phyloP scores from a whole-genome alignment of 2,888 invertebrate genomes.

The Plagodis pulveraria region DNA sequence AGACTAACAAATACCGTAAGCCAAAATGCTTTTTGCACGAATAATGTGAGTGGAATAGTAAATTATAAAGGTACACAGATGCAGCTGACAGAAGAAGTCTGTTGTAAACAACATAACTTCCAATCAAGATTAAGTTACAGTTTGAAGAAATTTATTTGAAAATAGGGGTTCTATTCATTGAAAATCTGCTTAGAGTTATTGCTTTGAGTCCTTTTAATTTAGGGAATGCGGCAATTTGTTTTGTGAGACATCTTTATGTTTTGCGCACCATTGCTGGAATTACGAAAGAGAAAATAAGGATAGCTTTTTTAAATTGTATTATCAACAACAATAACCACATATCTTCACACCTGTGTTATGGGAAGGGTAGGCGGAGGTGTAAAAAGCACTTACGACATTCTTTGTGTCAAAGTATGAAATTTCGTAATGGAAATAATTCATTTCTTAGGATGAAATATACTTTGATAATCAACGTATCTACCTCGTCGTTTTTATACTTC shows the following conservation, averaged over 20 bases:
- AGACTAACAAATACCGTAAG: no score
- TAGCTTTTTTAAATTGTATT: background rate
- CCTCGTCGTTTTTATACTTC: no score
- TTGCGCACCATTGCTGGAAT: constrained; percentile 15
- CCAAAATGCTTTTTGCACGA: no score
- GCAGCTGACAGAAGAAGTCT: background rate
- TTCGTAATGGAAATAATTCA: no score
- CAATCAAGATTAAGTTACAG: constrained; percentile 3
- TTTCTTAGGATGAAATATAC: no score
- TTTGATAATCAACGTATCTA: no score
- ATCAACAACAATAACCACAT: no score
- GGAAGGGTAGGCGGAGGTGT: no score
- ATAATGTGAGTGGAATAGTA: no score
- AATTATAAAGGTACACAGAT: background rate
- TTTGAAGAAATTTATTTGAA: constrained; percentile 15
- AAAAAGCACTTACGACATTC: no score
- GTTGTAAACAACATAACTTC: constrained; percentile 4
- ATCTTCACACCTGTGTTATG: no score
- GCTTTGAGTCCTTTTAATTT: constrained; percentile 16
- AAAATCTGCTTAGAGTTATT: constrained; percentile 9
- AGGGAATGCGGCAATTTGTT: constrained; percentile 15
- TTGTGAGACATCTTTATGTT: constrained; percentile 16
- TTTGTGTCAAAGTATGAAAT: no score
- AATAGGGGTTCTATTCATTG: constrained; percentile 4
- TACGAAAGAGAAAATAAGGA: background rate